Base-by-base conservation (phyloP, 2,113 vertebrate species). In the Clarias batrachus region DNA sequence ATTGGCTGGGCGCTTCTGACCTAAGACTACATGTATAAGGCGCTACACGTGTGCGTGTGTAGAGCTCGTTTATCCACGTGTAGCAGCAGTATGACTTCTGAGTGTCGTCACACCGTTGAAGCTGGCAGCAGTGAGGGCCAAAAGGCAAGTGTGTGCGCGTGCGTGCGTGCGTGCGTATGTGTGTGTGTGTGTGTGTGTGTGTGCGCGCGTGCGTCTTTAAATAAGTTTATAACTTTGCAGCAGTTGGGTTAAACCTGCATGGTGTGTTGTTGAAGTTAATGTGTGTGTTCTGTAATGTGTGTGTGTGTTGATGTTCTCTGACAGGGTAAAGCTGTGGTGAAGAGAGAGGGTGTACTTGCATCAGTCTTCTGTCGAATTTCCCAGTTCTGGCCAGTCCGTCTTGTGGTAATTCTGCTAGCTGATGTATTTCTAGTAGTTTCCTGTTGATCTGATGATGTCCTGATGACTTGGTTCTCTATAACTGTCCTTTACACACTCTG, bases 361-460 rank as follows among this genome's bases (percentile, higher is more conserved):
- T 85, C 88, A 62, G 0, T 94, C 65, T 82, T 94, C 68, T 92
- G 90, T 86, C 92, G 91, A 63, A 79, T 95, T 79, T 87, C 87
- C 21, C 90, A 89, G 87, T 88, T 92, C 88, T 95, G 94, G 94
- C 95, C 95, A 1, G 88, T 96, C 85, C 89, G 90, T 56, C 6
- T 95, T 63, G 85, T 92, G 92, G 95, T 96, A 90, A 71, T 94
- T 87, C 48, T 37, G 1, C 27, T 10, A 12, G 17, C 14, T 3
- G 3, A 11, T 57, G 3, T 17, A 0, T 23, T 77, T 54, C 19
- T n/a, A 52, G 5, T 54, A 16, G 3, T 78, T 19, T 6, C 3
- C 52, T 17, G 54, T 33, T 19, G 14, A 59, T 9, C 54, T 30
- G 23, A 4, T 30, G 23, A 4, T 74, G 4, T 9, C 2, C 14